Evolutionary conservation across 2,113 vertebrate genomes (phyloP), one percentile per base, ranked within the genome.

Genomic region (Macquaria australasica): DNA sequence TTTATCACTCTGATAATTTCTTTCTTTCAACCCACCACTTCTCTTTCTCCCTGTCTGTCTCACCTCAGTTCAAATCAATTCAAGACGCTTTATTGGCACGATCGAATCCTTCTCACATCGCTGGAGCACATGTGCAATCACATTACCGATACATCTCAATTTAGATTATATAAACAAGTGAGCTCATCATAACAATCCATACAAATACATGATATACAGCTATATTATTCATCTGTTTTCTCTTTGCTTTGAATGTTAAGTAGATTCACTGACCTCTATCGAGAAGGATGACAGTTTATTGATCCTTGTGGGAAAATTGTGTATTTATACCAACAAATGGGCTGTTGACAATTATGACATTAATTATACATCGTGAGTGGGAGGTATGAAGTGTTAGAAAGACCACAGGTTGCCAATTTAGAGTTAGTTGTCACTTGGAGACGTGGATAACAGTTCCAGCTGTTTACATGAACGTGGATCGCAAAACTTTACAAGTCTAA

Each of bases 311-410:
- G n/a, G 39, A 28, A 45, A 63, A 50, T 37, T 3, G 1, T 55
- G 9, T 37, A 8, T 66, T 73, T 41, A 63, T n/a, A 41, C 45
- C 45, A 70, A 68, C 53, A 51, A 58, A 23, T 51, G 7, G 25
- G 50, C 50, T 55, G 58, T n/a, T 77, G 37, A 70, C 50, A 77
- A 77, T 63, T 74, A 25, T 7, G 37, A 0, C 58, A 67, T 28
- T 60, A 73, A 81, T 74, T 70, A 43, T 51, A 80, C 50, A 50
- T 37, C 51, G 4, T 71, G 75, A 85, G 74, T 28, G 39, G 67
- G 67, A 82, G 16, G 55, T 60, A 23, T 72, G 60, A 81, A 43
- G 63, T 43, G 23, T 66, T n/a, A n/a, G 43, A 45, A 58, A 60
- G 31, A 25, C 39, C 7, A 34, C 62, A 59, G 41, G 69, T 56